Evolutionary conservation across 2,888 invertebrate species (phyloP).

Genomic region (Drosophila sordidula): DNA sequence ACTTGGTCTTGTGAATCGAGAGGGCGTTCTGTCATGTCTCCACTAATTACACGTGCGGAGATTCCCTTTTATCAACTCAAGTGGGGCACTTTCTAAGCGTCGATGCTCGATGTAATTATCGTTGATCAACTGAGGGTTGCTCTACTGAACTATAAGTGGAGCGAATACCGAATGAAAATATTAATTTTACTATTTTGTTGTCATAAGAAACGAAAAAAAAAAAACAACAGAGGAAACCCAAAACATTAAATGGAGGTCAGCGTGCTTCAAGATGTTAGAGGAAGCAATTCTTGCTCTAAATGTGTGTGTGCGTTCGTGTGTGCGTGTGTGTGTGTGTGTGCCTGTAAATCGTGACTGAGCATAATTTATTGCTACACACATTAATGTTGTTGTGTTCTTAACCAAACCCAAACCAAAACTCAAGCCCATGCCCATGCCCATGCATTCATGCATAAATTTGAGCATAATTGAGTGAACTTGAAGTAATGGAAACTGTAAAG

Average conservation of each 20-base stretch:
- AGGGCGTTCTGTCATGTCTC: background rate
- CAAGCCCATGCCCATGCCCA: constrained; percentile 12
- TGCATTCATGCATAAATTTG: constrained; percentile 57
- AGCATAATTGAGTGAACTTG: constrained; percentile 46
- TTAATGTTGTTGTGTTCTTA: constrained; percentile 16
- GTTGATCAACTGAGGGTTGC: background rate
- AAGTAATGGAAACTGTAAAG: constrained; percentile 33
- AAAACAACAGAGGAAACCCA: constrained; percentile 12
- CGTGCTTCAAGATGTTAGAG: constrained; percentile 29
- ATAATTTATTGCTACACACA: constrained; percentile 44
- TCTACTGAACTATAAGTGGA: background rate
- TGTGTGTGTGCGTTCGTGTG: background rate
- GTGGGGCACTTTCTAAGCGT: too few species aligned
- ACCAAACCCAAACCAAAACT: constrained; percentile 9
- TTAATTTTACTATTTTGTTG: background rate
- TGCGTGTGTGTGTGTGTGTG: background rate
- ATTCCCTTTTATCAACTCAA: background rate
- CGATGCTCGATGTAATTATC: too few species aligned
- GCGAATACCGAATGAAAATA: background rate
- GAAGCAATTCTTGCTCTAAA: constrained; percentile 28
- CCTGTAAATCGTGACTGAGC: constrained; percentile 50
- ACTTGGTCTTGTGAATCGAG: background rate
- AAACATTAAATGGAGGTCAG: constrained; percentile 46
- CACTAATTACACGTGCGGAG: background rate
- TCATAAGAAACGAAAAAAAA: background rate